Base-by-base conservation (phyloP, 2,797 vertebrate species). In the Pseudochirops corinnae region DNA sequence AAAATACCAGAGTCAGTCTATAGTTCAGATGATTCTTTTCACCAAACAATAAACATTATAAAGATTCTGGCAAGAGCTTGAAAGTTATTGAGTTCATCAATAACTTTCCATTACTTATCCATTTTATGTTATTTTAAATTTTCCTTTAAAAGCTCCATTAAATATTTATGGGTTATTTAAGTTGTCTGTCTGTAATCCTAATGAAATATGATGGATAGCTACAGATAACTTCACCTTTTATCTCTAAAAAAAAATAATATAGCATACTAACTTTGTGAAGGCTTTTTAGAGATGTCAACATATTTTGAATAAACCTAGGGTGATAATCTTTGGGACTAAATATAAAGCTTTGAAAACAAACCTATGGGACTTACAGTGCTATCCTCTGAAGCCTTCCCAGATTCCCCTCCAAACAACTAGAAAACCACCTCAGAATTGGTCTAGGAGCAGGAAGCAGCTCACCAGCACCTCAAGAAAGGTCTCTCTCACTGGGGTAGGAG, bases 41-140 rank as follows among this genome's bases (percentile, higher is more conserved):
- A 93, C 5, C 39, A n/a, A 56, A 31, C 9, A 92, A 2, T 93
- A 92, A 95, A 55, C 28, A 93, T 92, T 58, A 96, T 95, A 91
- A 39, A 96, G 14, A 60, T 18, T 10, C 94, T 97, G 55, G 55
- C 55, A 55, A 55, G 39, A 55, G 0, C 33, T 96, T 52, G 90
- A 7, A 90, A 10, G 55, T 90, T 91, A 92, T 96, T 28, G 56
- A 92, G 39, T 46, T 11, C 52, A 95, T 96, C 39, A 57, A 28
- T 95, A 92, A 55, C 14, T 92, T 95, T 93, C 60, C 28, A 60
- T 62, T 87, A 29, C 62, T 92, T 29, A 90, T 53, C 53, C 50
- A 96, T 90, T 95, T 93, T 94, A 90, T 53, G 31, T 16, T 56
- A 57, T 52, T 94, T 91, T 94, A 96, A 96, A 55, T 90, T 93